phyloP scores from a whole-genome alignment of 2,888 invertebrate genomes.

The Eretmocerus hayati region DNA sequence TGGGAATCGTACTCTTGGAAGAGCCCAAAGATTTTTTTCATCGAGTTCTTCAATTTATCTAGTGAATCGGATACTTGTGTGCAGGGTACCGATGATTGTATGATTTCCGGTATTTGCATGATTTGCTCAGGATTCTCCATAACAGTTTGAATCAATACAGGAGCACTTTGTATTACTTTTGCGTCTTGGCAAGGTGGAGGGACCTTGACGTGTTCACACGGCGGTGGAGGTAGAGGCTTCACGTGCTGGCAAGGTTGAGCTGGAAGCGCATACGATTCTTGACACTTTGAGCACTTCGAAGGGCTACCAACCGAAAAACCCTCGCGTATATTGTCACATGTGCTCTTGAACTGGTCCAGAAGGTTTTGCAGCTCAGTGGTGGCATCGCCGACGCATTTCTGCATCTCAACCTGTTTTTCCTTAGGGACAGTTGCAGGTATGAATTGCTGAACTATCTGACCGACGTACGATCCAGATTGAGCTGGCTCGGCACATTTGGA shows the following conservation, averaged over 20 bases:
- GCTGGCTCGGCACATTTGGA: too few relatives aligned
- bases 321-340: constrained; percentile 9
- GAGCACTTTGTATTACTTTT: constrained; percentile 11
- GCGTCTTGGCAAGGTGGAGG: background rate
- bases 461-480: background rate
- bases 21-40: constrained; percentile 8
- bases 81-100: constrained; percentile 7
- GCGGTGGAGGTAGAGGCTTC: too few relatives aligned
- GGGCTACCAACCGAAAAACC: background rate
- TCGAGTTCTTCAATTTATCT: constrained; percentile 7
- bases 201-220: too few relatives aligned
- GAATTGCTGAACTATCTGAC: constrained; percentile 9
- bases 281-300: background rate
- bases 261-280: background rate
- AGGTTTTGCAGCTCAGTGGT: constrained; percentile 11
- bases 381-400: constrained; percentile 4
- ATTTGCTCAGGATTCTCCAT: constrained; percentile 15
- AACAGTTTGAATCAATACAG: constrained; percentile 7
- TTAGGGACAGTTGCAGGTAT: constrained; percentile 5
- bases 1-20: background rate
- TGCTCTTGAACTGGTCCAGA: constrained; percentile 5
- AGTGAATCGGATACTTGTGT: constrained; percentile 5
- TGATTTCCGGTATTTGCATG: constrained; percentile 3
- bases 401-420: constrained; percentile 6
- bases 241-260: too few relatives aligned